phyloP scores from a whole-genome alignment of 1,140 invertebrate species.

The Pygmarrhopalites habei region DNA sequence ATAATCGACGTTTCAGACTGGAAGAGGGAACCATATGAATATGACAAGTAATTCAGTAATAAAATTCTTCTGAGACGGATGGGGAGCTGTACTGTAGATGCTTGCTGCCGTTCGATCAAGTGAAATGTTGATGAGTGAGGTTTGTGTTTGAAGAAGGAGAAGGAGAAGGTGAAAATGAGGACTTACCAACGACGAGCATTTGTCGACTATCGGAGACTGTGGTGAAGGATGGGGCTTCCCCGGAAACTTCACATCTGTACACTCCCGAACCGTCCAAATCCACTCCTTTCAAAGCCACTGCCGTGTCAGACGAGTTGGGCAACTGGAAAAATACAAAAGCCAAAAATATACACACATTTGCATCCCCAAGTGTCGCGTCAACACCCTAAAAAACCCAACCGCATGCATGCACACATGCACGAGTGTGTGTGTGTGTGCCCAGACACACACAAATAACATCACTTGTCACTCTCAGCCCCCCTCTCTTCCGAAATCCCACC shows the following conservation, averaged over 20 bases:
- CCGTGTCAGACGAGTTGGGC: constrained; percentile 35
- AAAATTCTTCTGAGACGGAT: too few relatives aligned
- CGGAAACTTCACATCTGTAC: constrained; percentile 36
- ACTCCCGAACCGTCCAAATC: constrained; percentile 33
- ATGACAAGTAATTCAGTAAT: too few relatives aligned
- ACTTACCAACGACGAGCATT: constrained; percentile 70
- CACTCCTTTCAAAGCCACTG: constrained; percentile 27
- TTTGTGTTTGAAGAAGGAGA: too few relatives aligned
- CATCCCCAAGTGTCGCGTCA: too few relatives aligned
- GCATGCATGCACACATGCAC: neutral
- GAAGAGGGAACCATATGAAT: too few relatives aligned
- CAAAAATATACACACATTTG: constrained; percentile 9
- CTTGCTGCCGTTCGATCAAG: too few relatives aligned
- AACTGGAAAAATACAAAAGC: constrained; percentile 28
- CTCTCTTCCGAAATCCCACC: too few relatives aligned
- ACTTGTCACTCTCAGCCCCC: neutral
- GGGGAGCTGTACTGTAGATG: too few relatives aligned
- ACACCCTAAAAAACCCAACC: neutral
- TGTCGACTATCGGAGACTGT: constrained; percentile 67
- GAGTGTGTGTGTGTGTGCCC: too few relatives aligned
- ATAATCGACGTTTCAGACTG: too few relatives aligned
- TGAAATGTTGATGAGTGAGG: too few relatives aligned
- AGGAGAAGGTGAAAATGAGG: neutral
- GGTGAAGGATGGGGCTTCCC: constrained; percentile 57
- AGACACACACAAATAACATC: too few relatives aligned